phyloP scores from a whole-genome alignment of 2,888 invertebrate genomes.

The Rhagonycha lutea region DNA sequence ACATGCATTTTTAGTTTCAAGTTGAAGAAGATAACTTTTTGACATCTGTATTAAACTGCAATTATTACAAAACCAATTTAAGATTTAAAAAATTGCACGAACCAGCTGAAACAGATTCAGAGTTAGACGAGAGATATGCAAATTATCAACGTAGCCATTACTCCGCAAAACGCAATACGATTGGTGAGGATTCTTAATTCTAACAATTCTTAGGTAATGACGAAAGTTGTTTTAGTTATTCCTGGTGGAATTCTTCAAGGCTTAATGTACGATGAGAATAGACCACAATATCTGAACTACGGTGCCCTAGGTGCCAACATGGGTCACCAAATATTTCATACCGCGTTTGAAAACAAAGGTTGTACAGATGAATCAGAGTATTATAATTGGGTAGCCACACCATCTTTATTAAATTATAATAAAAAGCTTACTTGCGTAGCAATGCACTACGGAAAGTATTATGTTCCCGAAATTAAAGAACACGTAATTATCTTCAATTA shows the following conservation, averaged over 20 bases:
- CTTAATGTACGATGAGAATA: slow-evolving; percentile 45
- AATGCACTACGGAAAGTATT: slow-evolving; percentile 87
- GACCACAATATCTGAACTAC: slow-evolving; percentile 53
- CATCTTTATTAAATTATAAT: slow-evolving; percentile 79
- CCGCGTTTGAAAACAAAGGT: slow-evolving; percentile 67
- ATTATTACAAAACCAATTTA: slow-evolving; percentile 26
- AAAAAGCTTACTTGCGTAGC: slow-evolving; percentile 86
- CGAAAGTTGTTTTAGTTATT: slow-evolving; percentile 39
- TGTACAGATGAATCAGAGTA: slow-evolving; percentile 86
- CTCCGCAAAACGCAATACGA: background rate
- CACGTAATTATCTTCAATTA: slow-evolving; percentile 59
- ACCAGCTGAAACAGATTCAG: slow-evolving; percentile 29
- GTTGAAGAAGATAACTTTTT: slow-evolving; percentile 34
- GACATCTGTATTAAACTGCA: slow-evolving; percentile 26
- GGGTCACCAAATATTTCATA: slow-evolving; percentile 50
- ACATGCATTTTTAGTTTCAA: slow-evolving; percentile 24
- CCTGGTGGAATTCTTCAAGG: slow-evolving; percentile 49
- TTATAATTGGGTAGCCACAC: slow-evolving; percentile 87
- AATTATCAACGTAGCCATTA: slow-evolving; percentile 6
- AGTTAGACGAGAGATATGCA: slow-evolving; percentile 16
- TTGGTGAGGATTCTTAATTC: slow-evolving; percentile 2
- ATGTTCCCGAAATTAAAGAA: slow-evolving; percentile 72
- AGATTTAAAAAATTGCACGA: slow-evolving; percentile 33
- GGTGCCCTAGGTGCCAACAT: slow-evolving; percentile 48
- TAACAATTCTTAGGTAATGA: background rate